Evolutionary conservation across 2,888 invertebrate genomes (phyloP).

Genomic region (Rhamphomyia laevipes): DNA sequence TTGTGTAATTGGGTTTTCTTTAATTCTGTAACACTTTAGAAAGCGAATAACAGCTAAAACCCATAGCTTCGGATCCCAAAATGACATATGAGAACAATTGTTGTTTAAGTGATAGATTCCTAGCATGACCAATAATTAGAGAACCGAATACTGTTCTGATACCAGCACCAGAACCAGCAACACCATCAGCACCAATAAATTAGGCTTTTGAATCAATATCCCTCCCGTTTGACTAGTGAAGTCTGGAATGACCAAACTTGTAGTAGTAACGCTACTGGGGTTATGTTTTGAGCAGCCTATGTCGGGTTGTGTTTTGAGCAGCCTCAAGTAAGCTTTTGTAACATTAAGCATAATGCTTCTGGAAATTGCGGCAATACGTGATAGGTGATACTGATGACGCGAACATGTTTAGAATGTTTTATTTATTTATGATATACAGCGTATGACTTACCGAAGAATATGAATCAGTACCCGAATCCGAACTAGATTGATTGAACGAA

Average conservation of each 20-base stretch:
- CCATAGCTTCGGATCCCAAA: constrained; percentile 97
- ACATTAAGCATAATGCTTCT: constrained; percentile 64
- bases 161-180: constrained; percentile 97
- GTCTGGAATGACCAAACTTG: constrained; percentile 77
- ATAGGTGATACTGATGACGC: constrained; percentile 58
- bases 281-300: constrained; percentile 52
- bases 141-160: constrained; percentile 96
- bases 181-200: constrained; percentile 99
- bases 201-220: constrained; percentile 99
- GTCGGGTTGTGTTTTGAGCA: constrained; percentile 62
- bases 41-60: constrained; percentile 94
- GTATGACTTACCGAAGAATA: constrained; percentile 16
- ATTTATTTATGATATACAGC: constrained; percentile 21
- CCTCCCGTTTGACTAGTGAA: constrained; percentile 69
- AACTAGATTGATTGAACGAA: too few relatives aligned
- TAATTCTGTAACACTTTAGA: too few relatives aligned
- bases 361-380: constrained; percentile 78
- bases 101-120: constrained; percentile 94
- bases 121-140: constrained; percentile 91
- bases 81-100: constrained; percentile 97
- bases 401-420: constrained; percentile 35
- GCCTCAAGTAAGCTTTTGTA: constrained; percentile 60
- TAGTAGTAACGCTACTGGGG: constrained; percentile 49
- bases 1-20: too few relatives aligned
- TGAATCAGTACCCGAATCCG: too few relatives aligned